Evolutionary conservation across 2,797 vertebrate species (phyloP).

Genomic region (Sardinella longiceps): DNA sequence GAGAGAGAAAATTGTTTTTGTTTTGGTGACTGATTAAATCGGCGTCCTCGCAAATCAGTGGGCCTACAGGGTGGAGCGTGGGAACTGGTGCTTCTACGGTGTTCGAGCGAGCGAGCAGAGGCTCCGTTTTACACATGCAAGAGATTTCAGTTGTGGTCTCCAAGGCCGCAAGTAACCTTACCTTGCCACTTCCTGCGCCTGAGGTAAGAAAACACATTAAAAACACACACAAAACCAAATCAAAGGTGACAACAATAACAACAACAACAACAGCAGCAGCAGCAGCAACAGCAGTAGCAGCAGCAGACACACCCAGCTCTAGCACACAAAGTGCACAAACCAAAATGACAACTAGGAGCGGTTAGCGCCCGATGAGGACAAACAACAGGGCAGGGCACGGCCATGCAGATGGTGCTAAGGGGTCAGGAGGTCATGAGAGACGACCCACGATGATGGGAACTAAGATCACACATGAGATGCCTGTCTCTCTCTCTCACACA

Average conservation of each 20-base stretch:
- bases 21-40: not conserved
- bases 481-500: not conserved
- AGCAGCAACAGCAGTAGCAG: not conserved
- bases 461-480: not conserved
- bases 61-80: conserved; percentile 9
- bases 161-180: conserved; percentile 68
- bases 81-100: conserved; percentile 4
- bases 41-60: not conserved
- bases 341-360: not conserved
- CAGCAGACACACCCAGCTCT: conserved; percentile 18
- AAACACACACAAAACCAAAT: conserved; percentile 54
- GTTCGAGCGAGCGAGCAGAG: not conserved
- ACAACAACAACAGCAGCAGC: not conserved
- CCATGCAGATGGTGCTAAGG: not conserved
- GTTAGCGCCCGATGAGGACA: not conserved
- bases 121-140: conserved; percentile 59
- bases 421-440: not conserved
- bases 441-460: not conserved
- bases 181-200: conserved; percentile 71
- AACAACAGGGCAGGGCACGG: conserved; percentile 18
- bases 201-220: conserved; percentile 60
- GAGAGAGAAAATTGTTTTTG: not conserved
- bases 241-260: conserved; percentile 25
- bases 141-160: conserved; percentile 54
- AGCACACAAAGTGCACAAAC: not conserved